phyloP scores from a whole-genome alignment of 2,797 vertebrate genomes.

The Anabas testudineus region DNA sequence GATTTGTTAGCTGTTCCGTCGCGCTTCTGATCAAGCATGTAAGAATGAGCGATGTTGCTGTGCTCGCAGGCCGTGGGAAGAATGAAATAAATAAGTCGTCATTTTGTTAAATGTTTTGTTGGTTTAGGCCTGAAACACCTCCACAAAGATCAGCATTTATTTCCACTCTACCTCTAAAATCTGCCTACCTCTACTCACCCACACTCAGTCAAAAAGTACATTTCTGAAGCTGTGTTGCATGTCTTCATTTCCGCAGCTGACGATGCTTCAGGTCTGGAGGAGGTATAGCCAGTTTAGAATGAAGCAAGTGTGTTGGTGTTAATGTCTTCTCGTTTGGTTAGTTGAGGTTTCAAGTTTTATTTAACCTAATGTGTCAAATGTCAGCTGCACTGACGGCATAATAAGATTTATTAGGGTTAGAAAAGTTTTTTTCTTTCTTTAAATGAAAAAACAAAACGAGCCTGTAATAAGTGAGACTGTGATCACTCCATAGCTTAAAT shows the following conservation, averaged over 20 bases:
- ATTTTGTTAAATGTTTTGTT: slow-evolving; percentile 30
- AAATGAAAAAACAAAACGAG: too few species aligned
- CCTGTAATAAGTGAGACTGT: too few species aligned
- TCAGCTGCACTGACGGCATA: not conserved
- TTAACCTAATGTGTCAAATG: too few species aligned
- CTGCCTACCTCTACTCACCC: not conserved
- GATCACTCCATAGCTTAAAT: too few species aligned
- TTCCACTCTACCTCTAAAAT: not conserved
- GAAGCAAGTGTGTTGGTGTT: not conserved
- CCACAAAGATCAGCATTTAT: slow-evolving; percentile 23
- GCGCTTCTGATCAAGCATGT: slow-evolving; percentile 11
- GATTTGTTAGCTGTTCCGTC: slow-evolving; percentile 30
- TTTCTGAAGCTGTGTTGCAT: slow-evolving; percentile 4
- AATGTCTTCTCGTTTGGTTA: slow-evolving; percentile 6
- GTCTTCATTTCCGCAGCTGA: not conserved
- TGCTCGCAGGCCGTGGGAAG: not conserved
- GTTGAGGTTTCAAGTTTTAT: slow-evolving; percentile 6
- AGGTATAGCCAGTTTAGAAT: not conserved
- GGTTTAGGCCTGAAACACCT: slow-evolving; percentile 8
- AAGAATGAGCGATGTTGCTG: slow-evolving; percentile 14
- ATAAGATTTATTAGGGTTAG: too few species aligned
- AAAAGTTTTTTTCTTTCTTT: too few species aligned
- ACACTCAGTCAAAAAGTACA: not conserved
- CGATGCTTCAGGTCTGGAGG: slow-evolving; percentile 6
- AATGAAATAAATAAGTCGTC: slow-evolving; percentile 18